Conservation (phyloP, 2,113 vertebrate species). For the Tyto alba region DNA sequence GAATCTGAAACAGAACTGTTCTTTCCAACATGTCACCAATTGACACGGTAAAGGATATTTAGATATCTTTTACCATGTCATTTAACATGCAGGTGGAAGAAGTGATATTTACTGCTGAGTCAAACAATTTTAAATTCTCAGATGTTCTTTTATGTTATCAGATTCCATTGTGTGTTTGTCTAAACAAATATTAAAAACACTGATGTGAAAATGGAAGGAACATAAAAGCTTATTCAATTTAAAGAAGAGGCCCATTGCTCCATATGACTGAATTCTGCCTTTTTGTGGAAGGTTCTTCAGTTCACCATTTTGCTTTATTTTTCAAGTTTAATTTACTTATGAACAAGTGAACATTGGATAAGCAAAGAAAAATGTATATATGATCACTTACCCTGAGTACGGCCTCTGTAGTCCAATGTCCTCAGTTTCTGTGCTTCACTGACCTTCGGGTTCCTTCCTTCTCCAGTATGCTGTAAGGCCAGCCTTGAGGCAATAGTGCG, state of each 20-base stretch:
- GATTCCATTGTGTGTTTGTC: too few relatives aligned
- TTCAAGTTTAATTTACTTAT: not conserved
- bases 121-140: too few relatives aligned
- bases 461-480: conserved; percentile 55
- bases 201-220: too few relatives aligned
- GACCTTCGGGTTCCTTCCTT: conserved; percentile 65
- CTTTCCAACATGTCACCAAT: not conserved
- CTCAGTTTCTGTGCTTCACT: conserved; percentile 69
- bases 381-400: conserved; percentile 82
- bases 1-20: not conserved
- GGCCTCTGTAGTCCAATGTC: conserved; percentile 87
- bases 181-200: too few relatives aligned
- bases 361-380: not conserved
- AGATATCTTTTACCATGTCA: too few relatives aligned
- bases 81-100: too few relatives aligned
- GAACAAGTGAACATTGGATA: not conserved
- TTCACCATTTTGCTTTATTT: not conserved
- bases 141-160: too few relatives aligned
- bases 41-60: too few relatives aligned
- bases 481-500: conserved; percentile 63
- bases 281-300: not conserved
- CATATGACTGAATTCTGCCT: not conserved
- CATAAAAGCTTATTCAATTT: too few relatives aligned
- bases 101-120: too few relatives aligned
- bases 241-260: too few relatives aligned